phyloP scores from a whole-genome alignment of 2,113 vertebrate genomes.

The Rattus rattus region DNA sequence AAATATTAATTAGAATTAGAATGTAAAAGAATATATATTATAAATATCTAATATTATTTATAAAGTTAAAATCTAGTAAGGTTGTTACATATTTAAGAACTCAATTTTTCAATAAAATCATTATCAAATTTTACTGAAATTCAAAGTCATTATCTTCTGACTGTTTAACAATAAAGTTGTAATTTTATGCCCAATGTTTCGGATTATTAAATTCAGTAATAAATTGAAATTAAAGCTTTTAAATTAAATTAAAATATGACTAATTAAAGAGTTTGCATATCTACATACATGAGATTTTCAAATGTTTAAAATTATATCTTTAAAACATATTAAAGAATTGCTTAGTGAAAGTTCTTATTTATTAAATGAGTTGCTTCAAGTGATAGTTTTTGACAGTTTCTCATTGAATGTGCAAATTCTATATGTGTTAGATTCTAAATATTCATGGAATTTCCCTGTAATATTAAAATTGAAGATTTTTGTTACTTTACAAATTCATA shows the following conservation, averaged over 20 bases:
- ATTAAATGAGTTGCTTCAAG: background rate
- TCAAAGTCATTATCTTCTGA: constrained; percentile 23
- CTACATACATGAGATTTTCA: background rate
- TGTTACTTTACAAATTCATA: background rate
- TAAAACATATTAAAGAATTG: background rate
- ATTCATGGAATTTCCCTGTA: background rate
- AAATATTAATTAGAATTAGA: background rate
- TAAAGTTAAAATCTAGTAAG: background rate
- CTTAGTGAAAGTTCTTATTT: background rate
- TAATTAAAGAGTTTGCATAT: constrained; percentile 5
- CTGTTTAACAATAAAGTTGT: background rate
- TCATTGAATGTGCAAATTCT: background rate
- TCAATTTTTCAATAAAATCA: constrained; percentile 1
- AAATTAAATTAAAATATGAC: constrained; percentile 34
- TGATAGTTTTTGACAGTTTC: background rate
- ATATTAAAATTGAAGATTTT: background rate
- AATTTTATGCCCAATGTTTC: background rate
- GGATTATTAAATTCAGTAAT: background rate
- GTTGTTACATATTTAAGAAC: constrained; percentile 28
- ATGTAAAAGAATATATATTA: background rate
- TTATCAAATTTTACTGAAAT: constrained; percentile 31
- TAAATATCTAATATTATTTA: background rate
- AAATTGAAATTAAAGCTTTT: constrained; percentile 31
- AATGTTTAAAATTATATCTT: background rate
- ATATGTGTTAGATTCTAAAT: too few relatives aligned